phyloP scores from a whole-genome alignment of 1,140 invertebrate species.

The Araneus ventricosus region DNA sequence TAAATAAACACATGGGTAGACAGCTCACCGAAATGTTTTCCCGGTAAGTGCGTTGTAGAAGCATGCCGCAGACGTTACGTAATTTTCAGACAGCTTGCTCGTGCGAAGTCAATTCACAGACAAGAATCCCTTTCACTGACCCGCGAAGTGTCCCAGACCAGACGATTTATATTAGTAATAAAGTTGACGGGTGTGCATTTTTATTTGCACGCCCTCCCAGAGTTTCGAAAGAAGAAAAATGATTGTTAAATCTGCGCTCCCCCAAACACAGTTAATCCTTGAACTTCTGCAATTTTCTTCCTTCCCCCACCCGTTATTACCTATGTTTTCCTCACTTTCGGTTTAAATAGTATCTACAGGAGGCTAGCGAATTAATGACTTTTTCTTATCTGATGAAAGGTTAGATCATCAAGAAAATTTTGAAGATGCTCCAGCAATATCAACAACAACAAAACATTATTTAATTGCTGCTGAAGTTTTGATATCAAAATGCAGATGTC shows the following conservation, averaged over 20 bases:
- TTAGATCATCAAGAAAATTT: too few species aligned
- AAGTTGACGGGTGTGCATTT: constrained; percentile 4
- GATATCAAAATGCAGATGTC: too few species aligned
- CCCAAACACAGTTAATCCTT: neutral
- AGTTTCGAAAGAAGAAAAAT: neutral
- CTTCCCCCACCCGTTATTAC: neutral
- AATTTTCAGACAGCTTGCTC: constrained; percentile 30
- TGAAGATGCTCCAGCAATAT: too few species aligned
- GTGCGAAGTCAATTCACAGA: constrained; percentile 22
- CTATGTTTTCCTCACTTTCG: neutral
- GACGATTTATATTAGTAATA: constrained; percentile 41
- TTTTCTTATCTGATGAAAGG: too few species aligned
- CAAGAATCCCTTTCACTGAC: neutral
- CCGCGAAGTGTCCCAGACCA: constrained; percentile 13
- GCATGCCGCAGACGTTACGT: neutral
- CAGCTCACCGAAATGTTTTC: neutral
- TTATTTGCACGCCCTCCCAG: neutral
- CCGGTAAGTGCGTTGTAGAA: neutral
- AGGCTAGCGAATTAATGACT: too few species aligned
- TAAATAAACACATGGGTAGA: neutral
- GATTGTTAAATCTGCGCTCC: neutral
- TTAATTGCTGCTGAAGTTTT: too few species aligned
- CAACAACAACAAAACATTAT: too few species aligned
- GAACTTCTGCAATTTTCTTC: neutral
- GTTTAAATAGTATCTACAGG: too few species aligned